phyloP scores from a whole-genome alignment of 2,888 invertebrate genomes.

The Rhaphigaster nebulosa region DNA sequence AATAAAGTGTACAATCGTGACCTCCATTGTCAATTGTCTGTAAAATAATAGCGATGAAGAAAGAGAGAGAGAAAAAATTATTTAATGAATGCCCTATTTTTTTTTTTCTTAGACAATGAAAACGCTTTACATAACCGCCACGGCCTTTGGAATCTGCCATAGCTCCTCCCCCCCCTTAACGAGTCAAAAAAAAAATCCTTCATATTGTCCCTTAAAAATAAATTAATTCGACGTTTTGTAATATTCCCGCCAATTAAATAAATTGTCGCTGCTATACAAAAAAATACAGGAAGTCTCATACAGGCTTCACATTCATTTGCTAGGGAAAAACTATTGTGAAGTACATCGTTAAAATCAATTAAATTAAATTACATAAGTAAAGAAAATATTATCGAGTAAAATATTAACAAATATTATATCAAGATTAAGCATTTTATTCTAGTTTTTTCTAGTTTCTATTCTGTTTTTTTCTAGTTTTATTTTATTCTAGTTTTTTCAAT shows the following conservation, averaged over 20 bases:
- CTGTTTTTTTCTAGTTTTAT: no score
- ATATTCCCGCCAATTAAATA: constrained; percentile 32
- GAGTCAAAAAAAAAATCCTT: constrained; percentile 31
- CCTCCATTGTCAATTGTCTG: constrained; percentile 57
- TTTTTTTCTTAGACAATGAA: constrained; percentile 55
- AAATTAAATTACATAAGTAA: neutral
- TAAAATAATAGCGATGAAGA: constrained; percentile 56
- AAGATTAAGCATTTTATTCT: neutral
- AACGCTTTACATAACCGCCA: constrained; percentile 49
- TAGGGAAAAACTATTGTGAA: neutral
- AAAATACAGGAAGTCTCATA: neutral
- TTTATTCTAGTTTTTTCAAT: no score
- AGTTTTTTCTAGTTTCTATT: no score
- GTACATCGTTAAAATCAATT: neutral
- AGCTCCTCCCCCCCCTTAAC: neutral
- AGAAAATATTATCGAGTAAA: neutral
- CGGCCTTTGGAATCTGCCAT: neutral
- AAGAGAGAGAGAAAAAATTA: constrained; percentile 47
- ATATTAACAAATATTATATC: neutral
- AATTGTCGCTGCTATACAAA: neutral
- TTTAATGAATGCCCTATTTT: constrained; percentile 55
- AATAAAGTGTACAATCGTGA: constrained; percentile 54
- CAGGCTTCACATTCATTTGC: neutral
- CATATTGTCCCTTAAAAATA: constrained; percentile 38
- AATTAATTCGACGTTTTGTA: neutral